phyloP scores from a whole-genome alignment of 1,140 invertebrate genomes.

The Atta texana region DNA sequence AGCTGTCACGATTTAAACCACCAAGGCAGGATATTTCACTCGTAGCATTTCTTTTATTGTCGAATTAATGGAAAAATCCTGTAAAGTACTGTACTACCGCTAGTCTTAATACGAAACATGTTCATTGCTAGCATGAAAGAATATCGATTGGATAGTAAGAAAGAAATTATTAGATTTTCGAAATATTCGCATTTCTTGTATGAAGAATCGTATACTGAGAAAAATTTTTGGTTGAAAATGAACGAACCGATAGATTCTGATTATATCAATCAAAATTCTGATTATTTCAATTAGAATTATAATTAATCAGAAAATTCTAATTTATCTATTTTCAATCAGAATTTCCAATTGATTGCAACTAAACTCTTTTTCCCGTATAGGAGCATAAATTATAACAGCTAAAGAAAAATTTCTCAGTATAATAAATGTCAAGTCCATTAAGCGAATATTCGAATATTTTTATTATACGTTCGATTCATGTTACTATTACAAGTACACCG shows the following conservation, averaged over 20 bases:
- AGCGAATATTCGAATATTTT: background rate
- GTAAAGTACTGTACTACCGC: background rate
- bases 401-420: background rate
- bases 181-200: background rate
- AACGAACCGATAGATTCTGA: too few species aligned
- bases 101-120: background rate
- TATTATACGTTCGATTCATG: background rate
- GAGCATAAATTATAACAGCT: too few species aligned
- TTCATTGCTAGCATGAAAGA: background rate
- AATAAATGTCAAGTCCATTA: conserved; percentile 11
- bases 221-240: background rate
- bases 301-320: too few species aligned
- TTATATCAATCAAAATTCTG: too few species aligned
- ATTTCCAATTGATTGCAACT: too few species aligned
- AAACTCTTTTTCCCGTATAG: too few species aligned
- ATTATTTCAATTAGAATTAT: too few species aligned
- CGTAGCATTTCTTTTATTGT: background rate
- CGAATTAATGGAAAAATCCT: background rate
- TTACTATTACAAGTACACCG: conserved; percentile 7
- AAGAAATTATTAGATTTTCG: conserved; percentile 24
- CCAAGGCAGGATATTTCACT: background rate
- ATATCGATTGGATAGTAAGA: background rate
- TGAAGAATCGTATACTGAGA: background rate
- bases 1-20: conserved; percentile 5
- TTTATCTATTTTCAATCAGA: too few species aligned